Conservation (phyloP, 2,113 vertebrate species). For the Sapayoa aenigma region DNA sequence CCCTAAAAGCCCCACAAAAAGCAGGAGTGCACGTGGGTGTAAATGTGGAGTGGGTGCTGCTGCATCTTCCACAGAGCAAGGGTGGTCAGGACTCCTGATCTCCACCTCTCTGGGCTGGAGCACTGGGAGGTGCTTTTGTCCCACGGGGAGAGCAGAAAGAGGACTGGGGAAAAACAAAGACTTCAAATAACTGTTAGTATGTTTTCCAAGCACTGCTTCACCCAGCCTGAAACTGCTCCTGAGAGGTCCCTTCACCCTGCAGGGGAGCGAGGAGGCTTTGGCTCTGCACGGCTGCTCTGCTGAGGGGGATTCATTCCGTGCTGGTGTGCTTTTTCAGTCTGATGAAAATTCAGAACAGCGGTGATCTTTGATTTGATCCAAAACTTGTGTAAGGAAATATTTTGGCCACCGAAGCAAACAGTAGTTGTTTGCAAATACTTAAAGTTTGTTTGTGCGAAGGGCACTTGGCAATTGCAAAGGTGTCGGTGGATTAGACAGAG, state of each 20-base stretch:
- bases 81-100: not conserved
- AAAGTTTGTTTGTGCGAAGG: not conserved
- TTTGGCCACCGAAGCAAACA: not conserved
- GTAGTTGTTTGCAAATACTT: not conserved
- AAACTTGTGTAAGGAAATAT: not conserved
- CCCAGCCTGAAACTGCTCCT: not conserved
- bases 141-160: not conserved
- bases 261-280: not conserved
- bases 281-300: not conserved
- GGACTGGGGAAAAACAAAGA: not conserved
- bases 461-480: not conserved
- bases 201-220: not conserved
- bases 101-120: fast-evolving
- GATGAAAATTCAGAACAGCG: not conserved
- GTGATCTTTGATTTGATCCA: not conserved
- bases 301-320: not conserved
- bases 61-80: not conserved
- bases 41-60: not conserved
- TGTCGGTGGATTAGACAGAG: fast-evolving
- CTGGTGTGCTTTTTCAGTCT: not conserved
- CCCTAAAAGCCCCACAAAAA: not conserved
- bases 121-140: not conserved
- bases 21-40: fast-evolving
- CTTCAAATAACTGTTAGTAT: not conserved
- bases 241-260: not conserved